phyloP scores from a whole-genome alignment of 92 coral and sea anemone species.

The Phenganax subtilis region DNA sequence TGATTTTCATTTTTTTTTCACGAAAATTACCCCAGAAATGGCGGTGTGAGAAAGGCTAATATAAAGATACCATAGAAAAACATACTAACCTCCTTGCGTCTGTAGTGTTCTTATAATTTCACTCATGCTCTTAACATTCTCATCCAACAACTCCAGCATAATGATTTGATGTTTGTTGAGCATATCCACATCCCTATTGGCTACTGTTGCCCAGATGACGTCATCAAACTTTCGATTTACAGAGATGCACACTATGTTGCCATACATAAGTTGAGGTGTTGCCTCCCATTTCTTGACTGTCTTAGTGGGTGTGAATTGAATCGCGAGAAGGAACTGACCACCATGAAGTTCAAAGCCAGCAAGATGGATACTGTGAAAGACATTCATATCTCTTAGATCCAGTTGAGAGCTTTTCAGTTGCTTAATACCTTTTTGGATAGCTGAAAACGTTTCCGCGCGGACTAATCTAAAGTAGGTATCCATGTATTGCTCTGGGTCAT shows the following conservation, averaged over 20 bases:
- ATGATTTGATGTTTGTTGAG: slow-evolving; percentile 21
- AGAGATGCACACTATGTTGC: slow-evolving; percentile 35
- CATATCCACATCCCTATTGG: slow-evolving; percentile 19
- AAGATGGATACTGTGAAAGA: slow-evolving; percentile 19
- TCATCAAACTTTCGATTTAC: slow-evolving; percentile 38
- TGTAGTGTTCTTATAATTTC: slow-evolving; percentile 16
- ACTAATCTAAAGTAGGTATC: slow-evolving; percentile 39
- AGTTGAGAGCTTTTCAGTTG: slow-evolving; percentile 20
- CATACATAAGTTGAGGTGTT: slow-evolving; percentile 37
- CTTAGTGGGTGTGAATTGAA: slow-evolving; percentile 31
- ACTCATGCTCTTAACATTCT: slow-evolving; percentile 1
- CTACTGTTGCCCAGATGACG: slow-evolving; percentile 42
- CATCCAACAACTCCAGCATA: slow-evolving; percentile 34
- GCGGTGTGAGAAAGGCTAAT: no score
- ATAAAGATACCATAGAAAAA: background rate
- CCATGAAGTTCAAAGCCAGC: slow-evolving; percentile 26
- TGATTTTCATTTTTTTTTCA: no score
- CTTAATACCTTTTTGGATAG: slow-evolving; percentile 40
- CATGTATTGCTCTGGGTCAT: slow-evolving; percentile 40
- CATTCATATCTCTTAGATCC: slow-evolving; percentile 41
- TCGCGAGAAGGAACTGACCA: slow-evolving; percentile 15
- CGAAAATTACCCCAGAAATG: no score
- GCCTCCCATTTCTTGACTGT: slow-evolving; percentile 31
- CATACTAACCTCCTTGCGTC: slow-evolving; percentile 14
- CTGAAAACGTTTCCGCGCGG: slow-evolving; percentile 40